A percentile compares a stretch with the other conserved stretches of the same genome.
phyloP scores from a whole-genome alignment of 2,888 invertebrate species.

The Caenorhabditis zanzibari region DNA sequence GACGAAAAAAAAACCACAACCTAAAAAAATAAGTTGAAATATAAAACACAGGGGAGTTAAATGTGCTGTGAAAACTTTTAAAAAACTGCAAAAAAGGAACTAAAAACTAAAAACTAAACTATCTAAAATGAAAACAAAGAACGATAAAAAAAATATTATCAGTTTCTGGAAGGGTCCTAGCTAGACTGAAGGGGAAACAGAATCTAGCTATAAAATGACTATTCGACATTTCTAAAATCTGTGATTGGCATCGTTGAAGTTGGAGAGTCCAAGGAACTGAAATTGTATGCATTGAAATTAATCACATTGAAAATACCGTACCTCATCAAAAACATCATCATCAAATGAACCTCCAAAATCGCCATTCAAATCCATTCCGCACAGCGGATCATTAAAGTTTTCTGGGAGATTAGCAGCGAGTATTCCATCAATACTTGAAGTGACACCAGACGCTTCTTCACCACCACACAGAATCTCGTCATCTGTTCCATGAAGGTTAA shows the following conservation, averaged over 20 bases:
- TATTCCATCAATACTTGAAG: conserved; percentile 58
- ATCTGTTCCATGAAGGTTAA: conserved; percentile 47
- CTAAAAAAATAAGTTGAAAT: conserved; percentile 10
- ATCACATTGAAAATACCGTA: background rate
- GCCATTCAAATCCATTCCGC: conserved; percentile 57
- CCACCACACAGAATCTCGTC: conserved; percentile 63
- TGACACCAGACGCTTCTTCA: conserved; percentile 59
- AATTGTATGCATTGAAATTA: background rate
- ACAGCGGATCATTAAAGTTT: conserved; percentile 54
- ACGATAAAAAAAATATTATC: conserved; percentile 18
- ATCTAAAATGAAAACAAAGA: conserved; percentile 25
- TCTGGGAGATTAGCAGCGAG: conserved; percentile 55
- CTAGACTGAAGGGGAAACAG: conserved; percentile 28
- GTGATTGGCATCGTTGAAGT: conserved; percentile 34
- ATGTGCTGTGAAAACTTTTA: background rate
- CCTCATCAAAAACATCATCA: conserved; percentile 61
- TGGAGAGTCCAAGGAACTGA: conserved; percentile 52
- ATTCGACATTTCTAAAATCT: background rate
- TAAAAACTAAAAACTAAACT: conserved; percentile 18
- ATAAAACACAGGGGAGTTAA: background rate
- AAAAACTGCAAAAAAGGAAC: conserved; percentile 6
- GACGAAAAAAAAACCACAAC: conserved; percentile 42
- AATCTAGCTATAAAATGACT: background rate
- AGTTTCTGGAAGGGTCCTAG: background rate
- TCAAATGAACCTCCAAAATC: conserved; percentile 57